Base-by-base conservation (phyloP, 2,113 vertebrate species). In the Gadus macrocephalus region DNA sequence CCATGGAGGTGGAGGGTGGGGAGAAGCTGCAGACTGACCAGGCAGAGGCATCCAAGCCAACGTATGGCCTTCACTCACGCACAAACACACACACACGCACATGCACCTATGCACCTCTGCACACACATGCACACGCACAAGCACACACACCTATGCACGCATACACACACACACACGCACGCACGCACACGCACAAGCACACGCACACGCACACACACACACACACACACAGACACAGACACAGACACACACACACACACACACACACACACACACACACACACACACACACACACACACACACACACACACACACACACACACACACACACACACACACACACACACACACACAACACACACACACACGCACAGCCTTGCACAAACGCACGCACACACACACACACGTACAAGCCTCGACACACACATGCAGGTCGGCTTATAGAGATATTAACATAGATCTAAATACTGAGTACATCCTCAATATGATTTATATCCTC, bases 1-100 rank as follows among this genome's bases (percentile, higher is more conserved):
- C 97, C 19, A 99, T 99, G 97, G 97, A 99, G 79, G 97, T 99
- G 0, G 97, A 99, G 87, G 97, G 97, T 22, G 97, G 97, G 53
- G 94, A 98, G 89, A 99, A 99, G 20, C 93, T 99, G 60, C 97
- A 99, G 86, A 98, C 97, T 0, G 97, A 99, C 86, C 97, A 99
- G 81, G 97, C 97, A 0, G 97, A 99, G 83, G 97, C 97, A 55
- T 99, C 97, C 28, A 99, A 99, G 81, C 97, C 97, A 78, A 98
- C 95, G 97, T 99, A 95, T 95, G 9, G 17, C 55, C 38, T 11
- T 19, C 59, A 20, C 42, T 2, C 58, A 16, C 11, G 3, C 66
- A 20, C 35, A 5, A 5, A 15, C 25, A 15, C 66, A 53, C 16
- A 16, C 28, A 66, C 53, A 42, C 63, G 66, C 63, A 72, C 19